Conservation (phyloP, 2,888 invertebrate species). For the Temnothorax ravouxi region DNA sequence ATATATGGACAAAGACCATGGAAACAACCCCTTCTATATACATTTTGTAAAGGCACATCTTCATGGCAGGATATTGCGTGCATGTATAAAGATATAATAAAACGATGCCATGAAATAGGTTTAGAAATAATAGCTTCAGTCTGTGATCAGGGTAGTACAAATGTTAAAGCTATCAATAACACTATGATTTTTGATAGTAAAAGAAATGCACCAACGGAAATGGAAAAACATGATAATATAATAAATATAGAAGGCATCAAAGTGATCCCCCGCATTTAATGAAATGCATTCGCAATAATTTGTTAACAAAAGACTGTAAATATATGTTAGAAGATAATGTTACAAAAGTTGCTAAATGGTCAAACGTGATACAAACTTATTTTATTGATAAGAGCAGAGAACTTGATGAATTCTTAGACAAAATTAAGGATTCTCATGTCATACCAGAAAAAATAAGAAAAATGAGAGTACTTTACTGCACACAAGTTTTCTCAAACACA, state of each 20-base stretch:
- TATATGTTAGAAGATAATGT: not conserved
- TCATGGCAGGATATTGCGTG: not conserved
- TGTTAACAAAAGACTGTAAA: not conserved
- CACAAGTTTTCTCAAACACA: not conserved
- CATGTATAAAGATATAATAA: not conserved
- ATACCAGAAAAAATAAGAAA: not conserved
- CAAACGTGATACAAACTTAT: not conserved
- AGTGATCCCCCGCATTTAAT: not conserved
- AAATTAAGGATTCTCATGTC: not conserved
- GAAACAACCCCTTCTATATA: not conserved
- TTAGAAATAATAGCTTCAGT: slow-evolving; percentile 1
- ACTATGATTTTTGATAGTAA: not conserved
- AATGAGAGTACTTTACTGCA: not conserved
- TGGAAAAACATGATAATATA: not conserved
- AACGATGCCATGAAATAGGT: not conserved
- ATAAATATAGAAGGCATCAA: not conserved
- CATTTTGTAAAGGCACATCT: not conserved
- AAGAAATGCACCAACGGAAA: not conserved
- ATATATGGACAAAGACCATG: not conserved
- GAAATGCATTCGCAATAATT: not conserved
- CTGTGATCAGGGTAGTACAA: not conserved
- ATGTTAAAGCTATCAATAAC: not conserved
- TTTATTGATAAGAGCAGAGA: not conserved
- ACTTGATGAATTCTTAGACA: not conserved
- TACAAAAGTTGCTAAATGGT: not conserved